Percentiles rank a stretch among this genome's conserved stretches.
These are phyloP conservation scores for Sabellastarte sp. DNA, from an alignment of 2,888 invertebrate genomes.

Conservation along the genomic window DNA sequence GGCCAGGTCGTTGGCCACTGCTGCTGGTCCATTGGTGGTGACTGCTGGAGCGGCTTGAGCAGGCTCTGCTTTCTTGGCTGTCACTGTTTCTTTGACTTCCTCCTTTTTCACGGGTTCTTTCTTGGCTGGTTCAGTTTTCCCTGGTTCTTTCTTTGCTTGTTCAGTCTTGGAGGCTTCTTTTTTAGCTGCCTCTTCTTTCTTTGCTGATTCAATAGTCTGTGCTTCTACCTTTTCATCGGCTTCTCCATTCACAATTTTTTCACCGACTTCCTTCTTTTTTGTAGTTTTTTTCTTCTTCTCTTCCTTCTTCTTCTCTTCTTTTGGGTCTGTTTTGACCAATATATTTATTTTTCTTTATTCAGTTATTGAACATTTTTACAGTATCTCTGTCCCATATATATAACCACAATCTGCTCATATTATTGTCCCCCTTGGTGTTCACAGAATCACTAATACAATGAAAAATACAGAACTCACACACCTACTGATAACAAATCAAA, in stretches of 20 bases:
- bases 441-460: too few relatives aligned
- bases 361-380: too few relatives aligned
- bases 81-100: background rate
- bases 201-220: slow-evolving; percentile 4
- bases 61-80: background rate
- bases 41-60: slow-evolving; percentile 6
- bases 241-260: slow-evolving; percentile 7
- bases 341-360: too few relatives aligned
- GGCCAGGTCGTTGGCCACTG: too few relatives aligned
- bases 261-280: slow-evolving; percentile 7
- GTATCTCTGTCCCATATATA: too few relatives aligned
- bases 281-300: slow-evolving; percentile 8
- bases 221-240: slow-evolving; percentile 4
- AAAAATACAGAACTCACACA: too few relatives aligned
- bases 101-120: slow-evolving; percentile 13
- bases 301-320: slow-evolving; percentile 7
- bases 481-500: too few relatives aligned
- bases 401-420: too few relatives aligned
- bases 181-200: slow-evolving; percentile 12
- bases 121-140: slow-evolving; percentile 11
- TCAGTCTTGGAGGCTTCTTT: slow-evolving; percentile 10
- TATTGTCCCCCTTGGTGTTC: too few relatives aligned
- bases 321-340: slow-evolving; percentile 6
- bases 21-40: too few relatives aligned
- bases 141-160: slow-evolving; percentile 8